Base-by-base conservation (phyloP, 2,888 invertebrate genomes). In the Conistra vaccinii region DNA sequence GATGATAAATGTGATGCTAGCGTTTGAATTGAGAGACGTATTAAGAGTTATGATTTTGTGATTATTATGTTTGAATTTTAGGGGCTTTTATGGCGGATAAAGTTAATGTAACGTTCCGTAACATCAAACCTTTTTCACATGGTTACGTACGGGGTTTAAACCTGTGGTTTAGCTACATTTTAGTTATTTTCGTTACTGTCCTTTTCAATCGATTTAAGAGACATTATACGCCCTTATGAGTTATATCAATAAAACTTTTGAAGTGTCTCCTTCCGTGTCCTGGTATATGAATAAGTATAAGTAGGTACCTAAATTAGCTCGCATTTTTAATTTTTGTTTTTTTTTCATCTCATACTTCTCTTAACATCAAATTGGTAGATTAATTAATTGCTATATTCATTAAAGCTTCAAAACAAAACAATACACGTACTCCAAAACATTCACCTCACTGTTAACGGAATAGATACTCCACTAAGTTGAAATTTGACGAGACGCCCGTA, bases 401-500 rank as follows among this genome's bases (percentile, higher is more conserved):
- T 42, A 63, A 63, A 32, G 5, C 29, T 66, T 73, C 39, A 20
- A 69, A 74, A 77, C 55, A 73, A 70, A 67, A 72, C 71, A 71
- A 68, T 51, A n/a, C 26, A 62, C 60, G 65, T 69, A 80, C 74
- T 77, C 61, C 53, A 53, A 75, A 78, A 86, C 81, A 85, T 88
- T 87, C 87, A 89, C 86, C 87, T 87, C 85, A 84, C 87, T 88
- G 88, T 89, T 86, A 83, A 84, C 83, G 84, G 89, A 92, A 93
- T 92, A 91, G 92, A 94, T 93, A 94, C 92, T 92, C 88, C 80
- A 87, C 90, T 88, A 89, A 91, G 91, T 90, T 90, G 91, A 93
- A 94, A 93, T 95, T 94, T 94, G 95, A 94, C 92, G 94, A 94
- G 94, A 94, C 91, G 93, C 92, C 91, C 89, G 92, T 92, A 93